phyloP scores from a whole-genome alignment of 2,797 vertebrate genomes.

The Bradypodion pumilum region DNA sequence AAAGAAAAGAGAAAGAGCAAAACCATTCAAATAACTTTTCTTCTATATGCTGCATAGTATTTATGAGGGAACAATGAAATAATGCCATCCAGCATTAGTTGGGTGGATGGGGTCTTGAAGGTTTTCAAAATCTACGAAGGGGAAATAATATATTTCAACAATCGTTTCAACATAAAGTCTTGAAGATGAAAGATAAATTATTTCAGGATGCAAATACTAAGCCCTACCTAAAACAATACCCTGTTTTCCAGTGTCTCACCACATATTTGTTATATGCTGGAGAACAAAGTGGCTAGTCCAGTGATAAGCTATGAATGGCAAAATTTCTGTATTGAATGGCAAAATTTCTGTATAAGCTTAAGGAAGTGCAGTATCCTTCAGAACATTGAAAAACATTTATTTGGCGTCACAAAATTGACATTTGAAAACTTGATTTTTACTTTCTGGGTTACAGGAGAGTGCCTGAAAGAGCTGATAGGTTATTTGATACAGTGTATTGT shows the following conservation, averaged over 20 bases:
- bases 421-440: background rate
- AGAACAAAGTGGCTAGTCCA: background rate
- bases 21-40: conserved; percentile 59
- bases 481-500: background rate
- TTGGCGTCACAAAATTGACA: background rate
- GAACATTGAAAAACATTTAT: background rate
- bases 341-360: background rate
- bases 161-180: background rate
- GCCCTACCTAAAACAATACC: background rate
- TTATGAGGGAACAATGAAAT: conserved; percentile 54
- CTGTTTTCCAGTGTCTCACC: background rate
- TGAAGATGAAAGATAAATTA: background rate
- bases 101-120: conserved; percentile 19
- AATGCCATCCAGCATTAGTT: conserved; percentile 35
- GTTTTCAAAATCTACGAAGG: conserved; percentile 24
- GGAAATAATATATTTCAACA: background rate
- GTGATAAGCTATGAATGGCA: background rate
- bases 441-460: background rate
- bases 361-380: background rate
- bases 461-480: too few species aligned
- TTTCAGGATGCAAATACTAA: background rate
- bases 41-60: conserved; percentile 24
- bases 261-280: background rate
- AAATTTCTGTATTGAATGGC: background rate
- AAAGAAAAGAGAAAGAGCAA: conserved; percentile 40